Evolutionary conservation across 2,113 vertebrate genomes (phyloP), one percentile per base, ranked within the genome.

Genomic region (Eclectus roratus): DNA sequence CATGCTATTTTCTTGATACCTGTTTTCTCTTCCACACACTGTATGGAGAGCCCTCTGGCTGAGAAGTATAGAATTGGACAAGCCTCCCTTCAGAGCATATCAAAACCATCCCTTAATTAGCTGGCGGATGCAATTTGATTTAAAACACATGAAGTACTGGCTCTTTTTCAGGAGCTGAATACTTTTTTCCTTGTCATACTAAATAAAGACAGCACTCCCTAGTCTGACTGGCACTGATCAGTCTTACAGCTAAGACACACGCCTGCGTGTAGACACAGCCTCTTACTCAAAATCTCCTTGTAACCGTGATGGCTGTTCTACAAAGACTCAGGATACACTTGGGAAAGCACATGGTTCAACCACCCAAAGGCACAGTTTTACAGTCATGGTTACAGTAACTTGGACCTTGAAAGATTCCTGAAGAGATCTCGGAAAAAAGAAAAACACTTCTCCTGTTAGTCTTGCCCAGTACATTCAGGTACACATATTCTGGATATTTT

Each of bases 31-130:
- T 46, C 44, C 44, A 19, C 18, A 46, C 9, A 19, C 44, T 46
- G 17, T 46, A 43, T 64, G 55, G 72, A 86, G 90, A 31, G 94
- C 72, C 90, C 88, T 91, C 88, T 94, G 92, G 93, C 94, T 94
- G 88, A 95, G 80, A 80, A 95, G 50, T 39, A 92, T 7, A 89
- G 83, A 92, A 94, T 5, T 29, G 27, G 76, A 86, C 82, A 90
- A 76, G 61, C 35, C 21, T 92, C 44, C 82, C 76, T 86, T 94
- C 82, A 88, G 47, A 83, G 17, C 56, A 11, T 16, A 60, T 94
- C 46, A 88, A 81, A 47, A 85, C 88, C 80, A 89, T 49, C 69
- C 61, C 65, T 89, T 96, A 96, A 96, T 90, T 88, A 93, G 52
- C 85, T 88, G 77, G 52, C 86, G 65, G 85, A 93, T 3, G 23